Percentiles rank a stretch among this genome's conserved stretches.
Evolutionary conservation across 2,113 vertebrate genomes (phyloP).

Genomic region (Motacilla alba): DNA sequence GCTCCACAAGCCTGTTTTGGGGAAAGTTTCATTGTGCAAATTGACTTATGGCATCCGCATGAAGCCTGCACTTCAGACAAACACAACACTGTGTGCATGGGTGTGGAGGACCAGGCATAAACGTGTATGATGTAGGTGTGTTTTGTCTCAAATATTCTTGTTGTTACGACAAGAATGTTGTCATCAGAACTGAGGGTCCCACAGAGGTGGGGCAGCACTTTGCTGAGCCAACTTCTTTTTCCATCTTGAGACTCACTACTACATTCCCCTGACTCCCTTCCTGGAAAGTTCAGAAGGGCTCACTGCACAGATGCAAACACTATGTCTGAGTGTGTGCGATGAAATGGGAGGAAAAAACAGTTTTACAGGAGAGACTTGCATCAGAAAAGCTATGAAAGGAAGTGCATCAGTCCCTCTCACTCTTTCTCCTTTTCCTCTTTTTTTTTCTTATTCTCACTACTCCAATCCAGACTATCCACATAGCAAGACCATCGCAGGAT

Average conservation of each 20-base stretch:
- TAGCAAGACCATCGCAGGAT: fast-evolving
- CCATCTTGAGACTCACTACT: not conserved
- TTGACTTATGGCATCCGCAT: not conserved
- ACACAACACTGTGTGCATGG: fast-evolving
- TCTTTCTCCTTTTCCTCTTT: not conserved
- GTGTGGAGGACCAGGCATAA: not conserved
- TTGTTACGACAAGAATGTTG: not conserved
- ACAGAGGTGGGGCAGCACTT: not conserved
- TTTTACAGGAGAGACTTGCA: not conserved
- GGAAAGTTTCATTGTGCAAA: not conserved
- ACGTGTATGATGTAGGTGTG: too few species aligned
- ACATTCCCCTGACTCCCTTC: not conserved
- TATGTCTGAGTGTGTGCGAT: fast-evolving
- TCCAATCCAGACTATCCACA: not conserved
- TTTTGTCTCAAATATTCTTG: not conserved
- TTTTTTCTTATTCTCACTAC: fast-evolving
- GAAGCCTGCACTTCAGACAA: not conserved
- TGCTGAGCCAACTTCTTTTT: not conserved
- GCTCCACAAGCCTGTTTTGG: not conserved
- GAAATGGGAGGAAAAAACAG: not conserved
- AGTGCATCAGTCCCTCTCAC: fast-evolving
- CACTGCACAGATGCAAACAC: not conserved
- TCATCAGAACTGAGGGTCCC: not conserved
- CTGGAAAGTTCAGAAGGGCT: not conserved
- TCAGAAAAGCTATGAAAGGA: not conserved